phyloP scores from a whole-genome alignment of 2,888 invertebrate species.

The Octodonta nipae region DNA sequence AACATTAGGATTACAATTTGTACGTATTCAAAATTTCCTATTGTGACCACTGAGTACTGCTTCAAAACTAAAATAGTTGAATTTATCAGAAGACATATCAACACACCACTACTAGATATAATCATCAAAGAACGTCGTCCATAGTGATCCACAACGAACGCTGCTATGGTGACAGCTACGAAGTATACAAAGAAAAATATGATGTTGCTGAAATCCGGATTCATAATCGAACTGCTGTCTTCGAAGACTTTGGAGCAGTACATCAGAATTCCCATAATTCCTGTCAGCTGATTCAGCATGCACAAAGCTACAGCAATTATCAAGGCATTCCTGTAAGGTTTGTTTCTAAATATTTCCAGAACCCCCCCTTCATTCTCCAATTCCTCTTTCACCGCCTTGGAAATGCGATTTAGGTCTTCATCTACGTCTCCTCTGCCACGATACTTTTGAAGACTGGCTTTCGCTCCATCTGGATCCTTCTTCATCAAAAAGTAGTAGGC shows the following conservation, averaged over 20 bases:
- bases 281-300: constrained; percentile 35
- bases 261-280: constrained; percentile 32
- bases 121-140: constrained; percentile 51
- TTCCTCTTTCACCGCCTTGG: constrained; percentile 30
- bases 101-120: constrained; percentile 31
- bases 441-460: constrained; percentile 46
- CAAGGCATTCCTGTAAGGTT: constrained; percentile 22
- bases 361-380: constrained; percentile 37
- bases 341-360: constrained; percentile 28
- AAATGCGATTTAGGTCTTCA: constrained; percentile 41
- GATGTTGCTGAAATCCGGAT: constrained; percentile 28
- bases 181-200: constrained; percentile 7
- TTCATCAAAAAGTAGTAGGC: constrained; percentile 49
- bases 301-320: constrained; percentile 33
- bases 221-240: constrained; percentile 23
- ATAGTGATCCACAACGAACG: constrained; percentile 44
- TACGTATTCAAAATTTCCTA: constrained; percentile 19
- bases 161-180: constrained; percentile 14
- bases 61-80: constrained; percentile 34
- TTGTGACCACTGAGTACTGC: constrained; percentile 18
- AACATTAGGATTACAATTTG: constrained; percentile 20
- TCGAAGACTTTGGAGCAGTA: constrained; percentile 29
- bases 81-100: constrained; percentile 33
- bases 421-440: constrained; percentile 34
- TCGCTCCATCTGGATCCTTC: constrained; percentile 44